Conservation (phyloP, 2,797 vertebrate genomes). For the Vespertilio murinus region DNA sequence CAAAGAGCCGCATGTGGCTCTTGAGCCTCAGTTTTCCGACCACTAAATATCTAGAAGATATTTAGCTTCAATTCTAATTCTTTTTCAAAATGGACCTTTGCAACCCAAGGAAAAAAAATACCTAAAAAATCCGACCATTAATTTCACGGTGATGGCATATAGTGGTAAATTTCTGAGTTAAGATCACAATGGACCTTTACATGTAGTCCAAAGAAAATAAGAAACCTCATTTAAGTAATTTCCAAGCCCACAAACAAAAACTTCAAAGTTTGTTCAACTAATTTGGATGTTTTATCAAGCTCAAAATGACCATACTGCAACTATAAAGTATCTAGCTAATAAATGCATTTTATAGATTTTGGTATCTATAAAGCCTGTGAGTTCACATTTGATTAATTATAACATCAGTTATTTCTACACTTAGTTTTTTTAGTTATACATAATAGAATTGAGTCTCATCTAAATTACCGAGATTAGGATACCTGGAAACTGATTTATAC, state of each 20-base stretch:
- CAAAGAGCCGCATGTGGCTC: too few relatives aligned
- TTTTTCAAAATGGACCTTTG: neutral
- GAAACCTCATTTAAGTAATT: neutral
- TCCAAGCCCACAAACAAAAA: neutral
- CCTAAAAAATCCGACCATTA: neutral
- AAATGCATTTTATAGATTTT: neutral
- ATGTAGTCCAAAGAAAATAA: neutral
- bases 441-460: neutral
- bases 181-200: neutral
- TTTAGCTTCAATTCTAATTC: neutral
- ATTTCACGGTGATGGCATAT: neutral
- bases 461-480: neutral
- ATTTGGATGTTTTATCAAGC: neutral
- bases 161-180: neutral
- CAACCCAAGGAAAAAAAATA: neutral
- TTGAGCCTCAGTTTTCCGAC: too few relatives aligned
- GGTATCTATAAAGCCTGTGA: neutral
- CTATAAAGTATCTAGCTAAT: neutral
- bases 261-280: neutral
- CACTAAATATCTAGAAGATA: neutral
- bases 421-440: neutral
- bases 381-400: conserved; percentile 26
- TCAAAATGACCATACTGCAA: neutral
- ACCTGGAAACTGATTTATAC: neutral
- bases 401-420: neutral